Conservation (phyloP, 2,888 invertebrate species). For the Melanotus villosus region DNA sequence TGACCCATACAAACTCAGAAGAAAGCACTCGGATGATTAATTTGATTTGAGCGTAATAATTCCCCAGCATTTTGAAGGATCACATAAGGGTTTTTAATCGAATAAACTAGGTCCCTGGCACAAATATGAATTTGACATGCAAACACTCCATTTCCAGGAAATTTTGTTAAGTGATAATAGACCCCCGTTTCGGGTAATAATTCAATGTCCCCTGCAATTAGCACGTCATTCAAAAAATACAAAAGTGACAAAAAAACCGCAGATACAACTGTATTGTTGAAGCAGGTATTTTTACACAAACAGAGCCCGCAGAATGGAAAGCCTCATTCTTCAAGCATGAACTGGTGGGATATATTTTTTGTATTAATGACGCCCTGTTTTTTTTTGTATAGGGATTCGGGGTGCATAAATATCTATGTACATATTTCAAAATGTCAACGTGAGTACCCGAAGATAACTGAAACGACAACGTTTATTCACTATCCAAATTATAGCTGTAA, state of each 20-base stretch:
- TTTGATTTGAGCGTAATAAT: constrained; percentile 7
- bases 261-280: constrained; percentile 27
- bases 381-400: too few relatives aligned
- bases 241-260: constrained; percentile 22
- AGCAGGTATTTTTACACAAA: constrained; percentile 15
- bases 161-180: constrained; percentile 23
- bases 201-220: constrained; percentile 28
- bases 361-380: too few relatives aligned
- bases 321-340: constrained; percentile 1
- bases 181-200: constrained; percentile 14
- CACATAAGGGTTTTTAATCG: constrained; percentile 1
- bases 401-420: too few relatives aligned
- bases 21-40: constrained; percentile 20
- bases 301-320: constrained; percentile 1
- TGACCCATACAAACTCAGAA: too few relatives aligned
- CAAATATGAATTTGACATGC: constrained; percentile 24
- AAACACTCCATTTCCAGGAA: constrained; percentile 6
- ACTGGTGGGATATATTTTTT: too few relatives aligned
- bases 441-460: too few relatives aligned
- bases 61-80: background rate
- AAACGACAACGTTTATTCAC: too few relatives aligned
- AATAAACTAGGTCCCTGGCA: background rate
- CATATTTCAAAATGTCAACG: too few relatives aligned
- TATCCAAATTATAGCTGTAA: too few relatives aligned
- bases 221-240: constrained; percentile 20